Percentiles rank a stretch among this genome's conserved stretches.
These are phyloP conservation scores for Chloroceryle amazona DNA, from an alignment of 2,797 vertebrate species.

Conservation along the genomic window DNA sequence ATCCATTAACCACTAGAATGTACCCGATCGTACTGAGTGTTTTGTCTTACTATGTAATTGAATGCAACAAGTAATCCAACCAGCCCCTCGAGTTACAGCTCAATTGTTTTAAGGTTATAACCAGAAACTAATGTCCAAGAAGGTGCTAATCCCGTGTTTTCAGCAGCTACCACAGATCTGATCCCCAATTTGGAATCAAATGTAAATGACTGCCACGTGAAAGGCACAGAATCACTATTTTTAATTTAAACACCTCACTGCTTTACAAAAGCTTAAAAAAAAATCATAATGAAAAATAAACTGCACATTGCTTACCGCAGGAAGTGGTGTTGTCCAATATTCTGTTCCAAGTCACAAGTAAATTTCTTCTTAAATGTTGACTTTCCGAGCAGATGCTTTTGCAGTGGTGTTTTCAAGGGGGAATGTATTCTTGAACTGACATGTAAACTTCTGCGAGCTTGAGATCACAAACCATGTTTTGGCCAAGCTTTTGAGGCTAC, in stretches of 20 bases:
- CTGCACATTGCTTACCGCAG: background rate
- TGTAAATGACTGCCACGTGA: background rate
- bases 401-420: background rate
- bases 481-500: background rate
- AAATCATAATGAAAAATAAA: background rate
- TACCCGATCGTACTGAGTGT: slow-evolving; percentile 86
- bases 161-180: slow-evolving; percentile 53
- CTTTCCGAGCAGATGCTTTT: slow-evolving; percentile 22
- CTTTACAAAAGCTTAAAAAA: slow-evolving; percentile 14
- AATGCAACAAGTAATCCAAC: slow-evolving; percentile 81
- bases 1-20: slow-evolving; percentile 90
- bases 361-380: background rate
- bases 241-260: slow-evolving; percentile 11
- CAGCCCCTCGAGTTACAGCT: slow-evolving; percentile 62
- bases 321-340: background rate
- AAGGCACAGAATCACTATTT: background rate
- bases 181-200: background rate
- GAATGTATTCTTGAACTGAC: background rate
- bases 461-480: background rate
- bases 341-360: background rate
- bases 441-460: background rate
- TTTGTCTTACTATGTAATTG: slow-evolving; percentile 77
- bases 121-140: slow-evolving; percentile 66
- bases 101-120: slow-evolving; percentile 72
- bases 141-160: slow-evolving; percentile 78